phyloP scores from a whole-genome alignment of 2,113 vertebrate genomes.

The Ctenomys sociabilis region DNA sequence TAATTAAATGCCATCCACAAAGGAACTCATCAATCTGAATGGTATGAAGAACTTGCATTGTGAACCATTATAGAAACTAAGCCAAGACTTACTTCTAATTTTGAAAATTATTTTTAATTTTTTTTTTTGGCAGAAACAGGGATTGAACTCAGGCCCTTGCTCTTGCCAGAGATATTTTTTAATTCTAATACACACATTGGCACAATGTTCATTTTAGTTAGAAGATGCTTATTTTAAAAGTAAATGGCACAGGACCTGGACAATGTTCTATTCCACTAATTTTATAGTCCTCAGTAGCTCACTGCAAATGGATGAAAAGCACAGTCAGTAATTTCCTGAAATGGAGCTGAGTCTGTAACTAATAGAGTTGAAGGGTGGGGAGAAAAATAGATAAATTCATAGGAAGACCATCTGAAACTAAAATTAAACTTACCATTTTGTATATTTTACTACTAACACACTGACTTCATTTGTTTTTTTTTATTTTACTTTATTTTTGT shows the following conservation, averaged over 20 bases:
- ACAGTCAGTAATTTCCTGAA: slow-evolving; percentile 4
- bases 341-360: neutral
- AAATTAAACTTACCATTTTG: slow-evolving; percentile 9
- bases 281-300: slow-evolving; percentile 7
- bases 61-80: neutral
- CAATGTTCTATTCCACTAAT: slow-evolving; percentile 53
- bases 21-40: slow-evolving; percentile 17
- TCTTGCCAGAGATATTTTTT: too few relatives aligned
- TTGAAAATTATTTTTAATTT: slow-evolving; percentile 42
- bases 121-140: too few relatives aligned
- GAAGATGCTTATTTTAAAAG: slow-evolving; percentile 69
- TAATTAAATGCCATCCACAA: slow-evolving; percentile 60
- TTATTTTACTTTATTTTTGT: too few relatives aligned
- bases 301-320: neutral
- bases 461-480: slow-evolving; percentile 45
- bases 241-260: slow-evolving; percentile 30
- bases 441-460: neutral
- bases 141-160: too few relatives aligned
- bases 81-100: slow-evolving; percentile 59
- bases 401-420: neutral
- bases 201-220: slow-evolving; percentile 47
- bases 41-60: neutral
- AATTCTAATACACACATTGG: slow-evolving; percentile 43
- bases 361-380: neutral
- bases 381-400: slow-evolving; percentile 11